These are phyloP conservation scores for Thaumetopoea pityocampa DNA, from an alignment of 1,140 invertebrate species.

Conservation along the genomic window DNA sequence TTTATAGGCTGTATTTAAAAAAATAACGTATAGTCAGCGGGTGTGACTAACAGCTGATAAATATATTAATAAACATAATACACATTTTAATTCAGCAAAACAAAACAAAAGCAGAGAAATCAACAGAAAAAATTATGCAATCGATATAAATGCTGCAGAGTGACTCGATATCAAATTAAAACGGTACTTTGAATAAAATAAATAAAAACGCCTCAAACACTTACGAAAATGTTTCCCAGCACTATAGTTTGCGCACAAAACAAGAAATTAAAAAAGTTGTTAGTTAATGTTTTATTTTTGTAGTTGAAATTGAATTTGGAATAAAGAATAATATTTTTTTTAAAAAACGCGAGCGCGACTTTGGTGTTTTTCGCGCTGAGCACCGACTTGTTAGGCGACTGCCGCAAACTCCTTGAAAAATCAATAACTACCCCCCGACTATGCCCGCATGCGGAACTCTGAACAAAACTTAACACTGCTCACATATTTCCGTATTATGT, in stretches of 20 bases:
- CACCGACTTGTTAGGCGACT: constrained; percentile 65
- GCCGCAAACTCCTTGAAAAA: constrained; percentile 69
- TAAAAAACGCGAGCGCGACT: constrained; percentile 52
- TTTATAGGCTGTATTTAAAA: constrained; percentile 10
- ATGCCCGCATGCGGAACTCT: constrained; percentile 66
- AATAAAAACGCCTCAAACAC: constrained; percentile 31
- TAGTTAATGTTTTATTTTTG: constrained; percentile 17
- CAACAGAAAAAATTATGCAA: constrained; percentile 16
- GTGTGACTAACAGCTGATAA: constrained; percentile 50
- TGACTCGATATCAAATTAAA: constrained; percentile 37
- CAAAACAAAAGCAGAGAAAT: constrained; percentile 1
- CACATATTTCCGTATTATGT: constrained; percentile 70
- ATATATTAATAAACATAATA: constrained; percentile 18
- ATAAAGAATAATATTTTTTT: constrained; percentile 41
- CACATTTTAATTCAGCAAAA: constrained; percentile 3
- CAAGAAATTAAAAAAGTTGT: constrained; percentile 22
- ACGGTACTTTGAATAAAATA: constrained; percentile 33
- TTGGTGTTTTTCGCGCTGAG: constrained; percentile 68
- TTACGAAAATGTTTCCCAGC: constrained; percentile 61
- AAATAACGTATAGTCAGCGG: constrained; percentile 34
- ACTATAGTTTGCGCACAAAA: constrained; percentile 40
- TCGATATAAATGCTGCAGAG: constrained; percentile 21
- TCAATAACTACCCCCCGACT: constrained; percentile 64
- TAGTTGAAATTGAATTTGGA: constrained; percentile 35
- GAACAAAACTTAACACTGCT: constrained; percentile 47